These are phyloP conservation scores for Calliscelio sp. DNA, from an alignment of 2,888 invertebrate species.

Conservation along the genomic window DNA sequence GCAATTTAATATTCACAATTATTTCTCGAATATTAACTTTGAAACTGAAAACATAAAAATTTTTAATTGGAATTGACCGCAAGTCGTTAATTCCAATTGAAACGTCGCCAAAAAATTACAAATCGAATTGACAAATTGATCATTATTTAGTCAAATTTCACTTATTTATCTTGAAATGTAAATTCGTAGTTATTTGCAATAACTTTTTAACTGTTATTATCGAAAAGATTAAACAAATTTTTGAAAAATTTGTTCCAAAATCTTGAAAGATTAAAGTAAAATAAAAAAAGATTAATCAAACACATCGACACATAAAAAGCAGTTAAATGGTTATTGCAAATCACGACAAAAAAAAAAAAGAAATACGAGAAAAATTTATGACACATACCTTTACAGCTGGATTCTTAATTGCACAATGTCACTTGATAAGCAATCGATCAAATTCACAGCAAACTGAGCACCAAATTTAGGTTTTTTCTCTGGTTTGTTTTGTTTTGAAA, in stretches of 20 bases:
- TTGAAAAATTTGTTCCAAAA: too few species aligned
- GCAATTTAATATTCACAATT: constrained; percentile 7
- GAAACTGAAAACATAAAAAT: constrained; percentile 21
- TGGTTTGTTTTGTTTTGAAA: constrained; percentile 38
- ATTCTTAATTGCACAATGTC: constrained; percentile 23
- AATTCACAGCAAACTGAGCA: constrained; percentile 6
- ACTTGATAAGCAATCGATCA: constrained; percentile 7
- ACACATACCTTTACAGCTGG: constrained; percentile 22
- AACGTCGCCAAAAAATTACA: too few species aligned
- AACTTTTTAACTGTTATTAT: too few species aligned
- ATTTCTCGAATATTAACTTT: constrained; percentile 17
- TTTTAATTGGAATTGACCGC: too few species aligned
- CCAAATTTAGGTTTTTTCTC: constrained; percentile 23
- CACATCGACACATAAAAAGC: neutral
- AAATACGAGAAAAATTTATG: neutral
- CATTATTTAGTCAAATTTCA: neutral
- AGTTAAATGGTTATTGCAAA: neutral
- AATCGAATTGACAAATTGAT: neutral
- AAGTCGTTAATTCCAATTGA: too few species aligned
- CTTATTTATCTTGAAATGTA: neutral
- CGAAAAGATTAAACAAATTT: too few species aligned
- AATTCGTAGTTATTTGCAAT: neutral
- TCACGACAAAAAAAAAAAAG: constrained; percentile 1
- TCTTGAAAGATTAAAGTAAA: too few species aligned
- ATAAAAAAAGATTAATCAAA: neutral